Evolutionary conservation across 2,113 vertebrate genomes (phyloP).

Genomic region (Lepus americanus): DNA sequence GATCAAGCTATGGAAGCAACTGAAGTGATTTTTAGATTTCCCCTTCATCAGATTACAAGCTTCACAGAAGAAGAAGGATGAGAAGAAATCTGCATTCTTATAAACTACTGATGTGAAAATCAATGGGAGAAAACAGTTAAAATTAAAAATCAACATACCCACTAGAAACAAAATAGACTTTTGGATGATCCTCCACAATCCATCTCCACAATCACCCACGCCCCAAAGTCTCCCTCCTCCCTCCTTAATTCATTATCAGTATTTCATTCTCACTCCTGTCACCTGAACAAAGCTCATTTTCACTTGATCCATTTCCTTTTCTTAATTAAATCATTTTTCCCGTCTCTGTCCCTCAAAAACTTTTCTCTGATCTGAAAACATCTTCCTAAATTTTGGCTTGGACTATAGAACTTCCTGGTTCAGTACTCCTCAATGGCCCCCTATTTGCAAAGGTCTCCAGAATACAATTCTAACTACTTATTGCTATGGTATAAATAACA

Average conservation of each 20-base stretch:
- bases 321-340: not conserved
- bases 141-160: not conserved
- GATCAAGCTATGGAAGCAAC: not conserved
- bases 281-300: not conserved
- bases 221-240: not conserved
- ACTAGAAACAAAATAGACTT: not conserved
- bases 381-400: not conserved
- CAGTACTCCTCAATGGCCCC: not conserved
- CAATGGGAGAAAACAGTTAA: not conserved
- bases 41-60: too few relatives aligned
- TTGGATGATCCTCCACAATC: not conserved
- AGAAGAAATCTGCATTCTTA: not conserved
- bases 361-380: not conserved
- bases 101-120: not conserved
- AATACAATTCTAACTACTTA: slow-evolving; percentile 26
- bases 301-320: not conserved
- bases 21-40: not conserved
- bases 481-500: not conserved
- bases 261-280: not conserved
- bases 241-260: not conserved
- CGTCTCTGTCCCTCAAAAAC: not conserved
- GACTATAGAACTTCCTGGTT: not conserved
- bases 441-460: slow-evolving; percentile 14
- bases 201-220: not conserved
- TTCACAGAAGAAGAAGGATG: not conserved